Evolutionary conservation across 2,113 vertebrate genomes (phyloP).

Genomic region (Mohoua ochrocephala): DNA sequence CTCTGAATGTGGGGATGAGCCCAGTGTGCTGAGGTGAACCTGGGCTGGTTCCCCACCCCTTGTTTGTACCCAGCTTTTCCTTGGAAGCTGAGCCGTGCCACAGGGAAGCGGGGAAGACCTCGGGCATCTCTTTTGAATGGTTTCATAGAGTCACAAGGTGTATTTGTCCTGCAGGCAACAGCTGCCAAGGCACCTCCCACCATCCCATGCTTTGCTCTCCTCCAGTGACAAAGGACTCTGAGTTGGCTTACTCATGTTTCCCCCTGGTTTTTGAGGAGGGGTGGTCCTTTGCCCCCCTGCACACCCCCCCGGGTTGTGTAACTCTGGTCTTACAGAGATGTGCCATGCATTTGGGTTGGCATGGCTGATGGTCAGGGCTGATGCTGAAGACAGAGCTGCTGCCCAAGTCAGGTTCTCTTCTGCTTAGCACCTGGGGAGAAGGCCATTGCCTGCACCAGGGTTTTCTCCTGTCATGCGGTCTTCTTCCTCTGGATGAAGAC

Average conservation of each 20-base stretch:
- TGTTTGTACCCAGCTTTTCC: not conserved
- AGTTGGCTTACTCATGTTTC: not conserved
- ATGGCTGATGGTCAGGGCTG: no score
- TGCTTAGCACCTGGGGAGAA: not conserved
- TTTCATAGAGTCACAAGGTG: not conserved
- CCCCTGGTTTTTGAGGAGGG: not conserved
- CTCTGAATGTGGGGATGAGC: not conserved
- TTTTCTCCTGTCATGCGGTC: not conserved
- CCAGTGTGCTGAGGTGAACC: not conserved
- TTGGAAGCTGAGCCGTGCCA: not conserved
- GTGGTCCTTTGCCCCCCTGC: not conserved
- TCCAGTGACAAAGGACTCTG: not conserved
- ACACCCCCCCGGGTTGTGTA: accelerated
- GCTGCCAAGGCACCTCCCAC: not conserved
- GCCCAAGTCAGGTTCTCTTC: not conserved
- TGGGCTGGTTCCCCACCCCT: accelerated
- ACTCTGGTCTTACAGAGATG: accelerated
- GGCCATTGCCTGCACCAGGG: not conserved
- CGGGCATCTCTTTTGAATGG: accelerated
- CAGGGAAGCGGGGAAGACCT: accelerated
- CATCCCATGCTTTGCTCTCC: not conserved
- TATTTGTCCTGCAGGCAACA: not conserved
- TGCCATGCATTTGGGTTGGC: accelerated
- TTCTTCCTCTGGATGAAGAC: not conserved
- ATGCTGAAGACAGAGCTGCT: not conserved